Conservation (phyloP, 2,797 vertebrate species). For the Anguilla megastoma region DNA sequence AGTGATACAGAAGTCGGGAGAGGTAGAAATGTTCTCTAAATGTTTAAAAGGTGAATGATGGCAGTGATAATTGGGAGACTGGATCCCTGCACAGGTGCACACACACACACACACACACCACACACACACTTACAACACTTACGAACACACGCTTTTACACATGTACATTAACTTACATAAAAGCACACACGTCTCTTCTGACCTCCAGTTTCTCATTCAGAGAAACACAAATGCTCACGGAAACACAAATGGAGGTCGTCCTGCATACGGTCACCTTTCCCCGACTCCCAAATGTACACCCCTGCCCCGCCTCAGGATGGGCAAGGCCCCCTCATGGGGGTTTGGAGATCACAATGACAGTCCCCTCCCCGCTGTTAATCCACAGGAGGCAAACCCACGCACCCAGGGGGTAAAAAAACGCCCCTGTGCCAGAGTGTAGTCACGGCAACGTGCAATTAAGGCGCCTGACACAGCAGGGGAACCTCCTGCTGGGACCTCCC, state of each 20-base stretch:
- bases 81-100: not conserved
- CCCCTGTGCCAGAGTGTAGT: not conserved
- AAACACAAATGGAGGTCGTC: not conserved
- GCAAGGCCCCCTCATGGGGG: not conserved
- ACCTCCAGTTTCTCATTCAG: constrained; percentile 10
- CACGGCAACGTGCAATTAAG: not conserved
- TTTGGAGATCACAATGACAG: not conserved
- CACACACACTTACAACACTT: no score
- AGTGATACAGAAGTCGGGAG: not conserved
- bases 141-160: not conserved
- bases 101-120: not conserved
- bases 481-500: not conserved
- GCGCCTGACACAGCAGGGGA: not conserved
- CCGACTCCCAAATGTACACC: not conserved
- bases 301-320: not conserved
- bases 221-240: not conserved
- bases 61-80: not conserved
- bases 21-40: not conserved
- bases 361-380: not conserved
- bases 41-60: not conserved
- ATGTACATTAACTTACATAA: not conserved
- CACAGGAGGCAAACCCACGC: not conserved
- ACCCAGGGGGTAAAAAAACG: not conserved
- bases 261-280: not conserved
- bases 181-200: not conserved